phyloP scores from a whole-genome alignment of 2,888 invertebrate species.

The Seira ritae region DNA sequence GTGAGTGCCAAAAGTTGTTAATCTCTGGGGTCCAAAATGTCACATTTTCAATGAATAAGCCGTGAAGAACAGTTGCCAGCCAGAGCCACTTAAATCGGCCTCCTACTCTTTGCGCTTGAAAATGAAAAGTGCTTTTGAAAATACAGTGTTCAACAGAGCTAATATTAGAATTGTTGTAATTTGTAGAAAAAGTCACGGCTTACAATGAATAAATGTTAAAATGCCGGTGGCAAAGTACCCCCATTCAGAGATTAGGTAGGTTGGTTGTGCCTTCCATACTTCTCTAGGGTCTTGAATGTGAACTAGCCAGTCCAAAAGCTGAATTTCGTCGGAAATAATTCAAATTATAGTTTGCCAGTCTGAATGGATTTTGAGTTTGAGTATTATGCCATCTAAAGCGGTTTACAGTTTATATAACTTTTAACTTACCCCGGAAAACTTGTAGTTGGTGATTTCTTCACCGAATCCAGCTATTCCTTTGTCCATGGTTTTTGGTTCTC shows the following conservation, averaged over 20 bases:
- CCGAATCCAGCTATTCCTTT: slow-evolving; percentile 66
- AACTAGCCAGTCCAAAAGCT: slow-evolving; percentile 82
- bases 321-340: slow-evolving; percentile 72
- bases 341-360: neutral
- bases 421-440: slow-evolving; percentile 70
- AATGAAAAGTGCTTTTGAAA: slow-evolving; percentile 26
- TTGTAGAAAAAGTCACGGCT: too few species aligned
- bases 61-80: slow-evolving; percentile 85
- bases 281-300: slow-evolving; percentile 78
- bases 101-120: slow-evolving; percentile 82
- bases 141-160: neutral
- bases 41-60: slow-evolving; percentile 83
- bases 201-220: slow-evolving; percentile 83
- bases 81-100: slow-evolving; percentile 86
- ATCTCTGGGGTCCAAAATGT: slow-evolving; percentile 84
- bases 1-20: slow-evolving; percentile 91
- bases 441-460: slow-evolving; percentile 72
- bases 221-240: slow-evolving; percentile 81
- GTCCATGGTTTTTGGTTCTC: neutral
- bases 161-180: neutral
- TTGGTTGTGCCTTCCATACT: slow-evolving; percentile 82
- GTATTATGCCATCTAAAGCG: neutral
- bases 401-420: neutral
- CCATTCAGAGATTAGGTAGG: slow-evolving; percentile 81
- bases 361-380: neutral